Base-by-base conservation (phyloP, 2,797 vertebrate genomes). In the Clarias pachynema region DNA sequence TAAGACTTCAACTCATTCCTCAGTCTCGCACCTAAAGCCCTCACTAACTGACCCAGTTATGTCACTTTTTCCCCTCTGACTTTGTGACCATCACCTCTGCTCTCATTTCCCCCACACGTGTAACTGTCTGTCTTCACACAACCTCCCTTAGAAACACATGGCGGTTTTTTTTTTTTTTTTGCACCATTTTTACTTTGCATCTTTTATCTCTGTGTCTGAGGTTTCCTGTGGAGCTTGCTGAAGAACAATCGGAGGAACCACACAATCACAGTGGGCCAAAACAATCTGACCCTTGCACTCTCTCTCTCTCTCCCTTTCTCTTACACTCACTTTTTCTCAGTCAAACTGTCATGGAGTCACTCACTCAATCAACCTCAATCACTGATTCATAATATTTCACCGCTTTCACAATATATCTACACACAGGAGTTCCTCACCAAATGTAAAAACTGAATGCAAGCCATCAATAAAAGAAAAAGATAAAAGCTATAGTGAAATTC, bases 161-260 rank as follows among this genome's bases (percentile, higher is more conserved):
- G 10, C 44, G 56, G 9, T 70, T 44, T 78, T 44, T 60, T 59
- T 44, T 63, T 18, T 37, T 37, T 37, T 37, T 37, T 5, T 37
- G 34, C 9, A 10, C 57, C 5, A 18, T 49, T 80, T 69, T 79
- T 62, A 56, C 75, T 69, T 53, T 77, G 49, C 59, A n/a, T n/a
- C 85, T 89, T 87, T 89, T 87, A 79, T 84, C 77, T 82, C 60
- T 80, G 74, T 79, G 60, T 89, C 80, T 87, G 79, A 69, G 79
- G 82, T 85, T 90, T 92, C 89, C 90, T 91, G 87, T 88, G 84
- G 87, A 86, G 86, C 26, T 79, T 62, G 29, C 72, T 68, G 53
- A 82, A 60, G 74, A 79, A 90, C 91, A 91, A 92, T 90, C 49
- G 82, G 82, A 90, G 91, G 89, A 92, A 92, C 91, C 83, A 78